Evolutionary conservation across 2,113 vertebrate species (phyloP).

Genomic region (Hiodon tergisus): DNA sequence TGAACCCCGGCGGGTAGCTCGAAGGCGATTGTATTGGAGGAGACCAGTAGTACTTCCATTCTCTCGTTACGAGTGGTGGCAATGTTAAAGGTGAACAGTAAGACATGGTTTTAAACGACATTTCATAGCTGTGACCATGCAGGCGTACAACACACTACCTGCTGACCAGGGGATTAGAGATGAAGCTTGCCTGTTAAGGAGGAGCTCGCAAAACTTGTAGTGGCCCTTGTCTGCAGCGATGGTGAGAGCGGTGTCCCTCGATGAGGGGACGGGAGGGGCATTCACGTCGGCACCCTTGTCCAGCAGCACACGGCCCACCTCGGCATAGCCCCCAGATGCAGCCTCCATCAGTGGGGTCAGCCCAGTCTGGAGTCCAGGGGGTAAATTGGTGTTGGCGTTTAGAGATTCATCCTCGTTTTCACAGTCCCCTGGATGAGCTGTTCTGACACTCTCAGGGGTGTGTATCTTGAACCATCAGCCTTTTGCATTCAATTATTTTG

Average conservation of each 20-base stretch:
- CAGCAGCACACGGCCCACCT: slow-evolving; percentile 94
- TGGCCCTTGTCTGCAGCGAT: slow-evolving; percentile 98
- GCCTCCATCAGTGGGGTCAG: slow-evolving; percentile 98
- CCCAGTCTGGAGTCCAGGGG: slow-evolving; percentile 71
- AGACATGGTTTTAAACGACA: too few species aligned
- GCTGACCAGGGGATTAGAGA: background rate
- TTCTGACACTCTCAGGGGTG: too few species aligned
- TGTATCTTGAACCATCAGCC: too few species aligned
- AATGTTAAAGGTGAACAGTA: too few species aligned
- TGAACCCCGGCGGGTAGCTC: too few species aligned
- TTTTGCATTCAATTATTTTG: too few species aligned
- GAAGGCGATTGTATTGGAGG: too few species aligned
- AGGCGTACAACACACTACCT: background rate
- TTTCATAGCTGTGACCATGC: background rate
- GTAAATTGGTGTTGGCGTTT: slow-evolving; percentile 15
- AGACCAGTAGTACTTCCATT: too few species aligned
- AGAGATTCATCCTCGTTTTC: background rate
- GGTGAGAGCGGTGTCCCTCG: slow-evolving; percentile 93
- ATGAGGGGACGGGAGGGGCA: slow-evolving; percentile 94
- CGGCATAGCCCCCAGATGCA: slow-evolving; percentile 94
- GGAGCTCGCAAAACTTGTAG: slow-evolving; percentile 98
- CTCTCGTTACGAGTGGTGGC: too few species aligned
- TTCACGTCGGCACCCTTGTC: slow-evolving; percentile 98
- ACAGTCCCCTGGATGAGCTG: background rate
- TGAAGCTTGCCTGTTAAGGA: slow-evolving; percentile 78